Evolutionary conservation across 2,797 vertebrate genomes (phyloP).

Genomic region (Gambusia yucatana): DNA sequence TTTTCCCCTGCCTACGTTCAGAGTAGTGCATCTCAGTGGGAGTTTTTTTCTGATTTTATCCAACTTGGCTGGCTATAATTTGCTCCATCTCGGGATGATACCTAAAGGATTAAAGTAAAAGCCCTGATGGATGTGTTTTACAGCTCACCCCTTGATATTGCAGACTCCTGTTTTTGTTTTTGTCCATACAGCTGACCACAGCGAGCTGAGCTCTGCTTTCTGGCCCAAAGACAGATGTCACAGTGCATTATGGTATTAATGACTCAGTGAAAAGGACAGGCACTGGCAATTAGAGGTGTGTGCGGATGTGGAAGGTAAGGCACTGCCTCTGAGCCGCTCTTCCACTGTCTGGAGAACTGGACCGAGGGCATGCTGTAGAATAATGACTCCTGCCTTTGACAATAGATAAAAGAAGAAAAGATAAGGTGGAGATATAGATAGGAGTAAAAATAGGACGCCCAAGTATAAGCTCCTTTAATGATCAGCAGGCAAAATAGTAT

Average conservation of each 20-base stretch:
- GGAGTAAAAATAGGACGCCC: constrained; percentile 27
- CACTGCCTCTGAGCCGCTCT: constrained; percentile 30
- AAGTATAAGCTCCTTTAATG: constrained; percentile 10
- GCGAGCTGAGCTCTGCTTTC: constrained; percentile 64
- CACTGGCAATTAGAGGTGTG: constrained; percentile 67
- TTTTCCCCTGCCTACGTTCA: not conserved
- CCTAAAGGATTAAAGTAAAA: not conserved
- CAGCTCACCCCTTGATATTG: constrained; percentile 9
- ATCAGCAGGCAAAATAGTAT: constrained; percentile 13
- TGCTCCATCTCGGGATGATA: constrained; percentile 5
- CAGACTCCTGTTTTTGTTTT: constrained; percentile 5
- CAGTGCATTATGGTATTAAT: constrained; percentile 67
- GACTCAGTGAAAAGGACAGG: constrained; percentile 68
- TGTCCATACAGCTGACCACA: constrained; percentile 49
- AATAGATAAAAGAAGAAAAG: constrained; percentile 36
- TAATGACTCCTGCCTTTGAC: constrained; percentile 53
- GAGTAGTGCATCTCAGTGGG: not conserved
- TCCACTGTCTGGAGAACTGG: constrained; percentile 15
- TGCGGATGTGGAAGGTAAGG: constrained; percentile 42
- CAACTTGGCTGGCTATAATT: constrained; percentile 7
- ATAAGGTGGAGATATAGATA: constrained; percentile 25
- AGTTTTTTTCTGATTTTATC: not conserved
- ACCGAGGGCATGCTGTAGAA: constrained; percentile 26
- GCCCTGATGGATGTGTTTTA: constrained; percentile 11
- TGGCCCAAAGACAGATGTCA: constrained; percentile 69